Base-by-base conservation (phyloP, 2,888 invertebrate species). In the Diabrotica balteata region DNA sequence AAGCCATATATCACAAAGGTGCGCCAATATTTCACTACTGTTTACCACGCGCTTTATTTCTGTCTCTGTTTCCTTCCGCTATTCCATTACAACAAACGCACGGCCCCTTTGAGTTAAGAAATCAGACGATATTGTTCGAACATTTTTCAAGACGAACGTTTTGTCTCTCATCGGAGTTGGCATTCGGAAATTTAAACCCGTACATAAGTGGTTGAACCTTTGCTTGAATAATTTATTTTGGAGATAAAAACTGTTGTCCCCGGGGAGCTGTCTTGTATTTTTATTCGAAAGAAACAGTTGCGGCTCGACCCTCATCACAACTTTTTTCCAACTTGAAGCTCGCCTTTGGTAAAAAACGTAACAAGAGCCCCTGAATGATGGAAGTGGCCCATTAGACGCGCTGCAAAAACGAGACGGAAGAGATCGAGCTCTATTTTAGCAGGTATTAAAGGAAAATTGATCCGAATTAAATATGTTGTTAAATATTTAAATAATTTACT, bases 121-220 rank as follows among this genome's bases (percentile, higher is more conserved):
- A 54, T 67, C 47, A 42, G 44, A 59, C 54, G 47, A 54, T 59
- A 59, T 59, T 54, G 10, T 8, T 55, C 4, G 42, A 59, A 54
- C 67, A 50, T 59, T 67, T 63, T 59, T 63, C 47, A 59, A 59
- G 54, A 59, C 46, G 62, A 54, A 58, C 59, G 53, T 62, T 59
- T 61, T 57, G 57, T 61, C 59, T 63, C 59, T 45, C 60, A 50
- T 59, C 60, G 62, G 17, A n/a, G 11, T 57, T 57, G 59, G 54
- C 61, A 53, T 53, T 22, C 47, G 58, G 49, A 55, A 65, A 68
- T 58, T 65, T 52, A 61, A 64, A 64, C 60, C 50, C 61, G 57
- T 62, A 68, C 61, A 61, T 61, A 68, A 68, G 65, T 67, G 67
- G 63, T 63, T 45, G 59, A 58, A 65, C 68, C 65, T 65, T 65